phyloP scores from a whole-genome alignment of 2,797 vertebrate genomes.

The Neosalanx taihuensis region DNA sequence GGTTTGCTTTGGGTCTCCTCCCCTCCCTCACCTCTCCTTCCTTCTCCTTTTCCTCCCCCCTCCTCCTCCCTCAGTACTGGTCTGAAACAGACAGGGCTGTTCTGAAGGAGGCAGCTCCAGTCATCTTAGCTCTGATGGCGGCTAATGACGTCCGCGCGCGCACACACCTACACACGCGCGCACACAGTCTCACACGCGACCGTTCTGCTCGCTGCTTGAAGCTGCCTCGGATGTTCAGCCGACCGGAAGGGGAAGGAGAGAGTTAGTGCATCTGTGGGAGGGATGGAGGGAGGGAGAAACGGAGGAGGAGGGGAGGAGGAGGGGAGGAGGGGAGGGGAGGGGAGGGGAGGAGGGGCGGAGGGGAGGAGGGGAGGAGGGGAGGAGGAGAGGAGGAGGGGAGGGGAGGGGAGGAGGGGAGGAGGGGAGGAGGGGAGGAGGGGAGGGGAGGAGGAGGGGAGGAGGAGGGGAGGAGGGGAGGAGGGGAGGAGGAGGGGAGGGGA shows the following conservation, averaged over 20 bases:
- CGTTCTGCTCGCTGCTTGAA: conserved; percentile 38
- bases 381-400: neutral
- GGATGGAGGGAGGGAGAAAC: conserved; percentile 1
- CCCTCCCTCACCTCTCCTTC: conserved; percentile 1
- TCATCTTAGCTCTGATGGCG: conserved; percentile 12
- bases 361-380: neutral
- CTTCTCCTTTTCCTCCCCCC: neutral
- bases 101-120: conserved; percentile 28
- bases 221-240: conserved; percentile 42
- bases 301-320: neutral
- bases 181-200: conserved; percentile 8
- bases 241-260: conserved; percentile 12
- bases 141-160: conserved; percentile 33
- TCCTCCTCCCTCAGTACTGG: neutral
- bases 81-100: conserved; percentile 16
- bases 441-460: neutral
- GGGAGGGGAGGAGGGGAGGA: too few species aligned
- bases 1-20: neutral
- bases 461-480: too few species aligned
- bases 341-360: neutral
- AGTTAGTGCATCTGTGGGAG: neutral
- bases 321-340: neutral
- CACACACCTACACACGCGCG: too few species aligned
- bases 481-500: neutral
- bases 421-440: too few species aligned